These are phyloP conservation scores for Cephus pygmeus DNA, from an alignment of 2,888 invertebrate genomes.

Conservation along the genomic window DNA sequence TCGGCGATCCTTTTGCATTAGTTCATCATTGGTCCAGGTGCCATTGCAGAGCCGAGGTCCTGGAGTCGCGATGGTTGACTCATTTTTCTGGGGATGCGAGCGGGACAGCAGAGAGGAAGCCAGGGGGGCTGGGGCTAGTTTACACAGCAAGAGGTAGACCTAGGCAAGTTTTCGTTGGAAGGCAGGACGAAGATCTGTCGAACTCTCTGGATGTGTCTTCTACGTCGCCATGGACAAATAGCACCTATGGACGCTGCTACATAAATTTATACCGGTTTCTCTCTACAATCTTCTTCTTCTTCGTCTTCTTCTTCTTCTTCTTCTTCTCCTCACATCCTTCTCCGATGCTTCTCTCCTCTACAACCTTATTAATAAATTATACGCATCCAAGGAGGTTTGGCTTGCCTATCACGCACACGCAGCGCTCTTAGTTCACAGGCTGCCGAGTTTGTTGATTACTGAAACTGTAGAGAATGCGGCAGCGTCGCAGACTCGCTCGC, in stretches of 20 bases:
- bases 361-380: conserved; percentile 57
- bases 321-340: neutral
- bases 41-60: neutral
- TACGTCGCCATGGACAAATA: conserved; percentile 17
- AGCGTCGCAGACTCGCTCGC: conserved; percentile 31
- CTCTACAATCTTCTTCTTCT: neutral
- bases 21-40: neutral
- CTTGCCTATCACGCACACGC: conserved; percentile 31
- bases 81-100: neutral
- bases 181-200: neutral
- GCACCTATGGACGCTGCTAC: conserved; percentile 39
- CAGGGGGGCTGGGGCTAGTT: neutral
- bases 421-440: conserved; percentile 35
- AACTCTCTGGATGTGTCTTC: neutral
- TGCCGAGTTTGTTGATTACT: conserved; percentile 40
- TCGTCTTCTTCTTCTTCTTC: too few species aligned
- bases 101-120: neutral
- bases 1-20: neutral
- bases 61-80: neutral
- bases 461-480: conserved; percentile 44
- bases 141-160: neutral
- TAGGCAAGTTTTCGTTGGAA: neutral
- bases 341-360: conserved; percentile 29
- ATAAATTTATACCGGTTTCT: conserved; percentile 51
- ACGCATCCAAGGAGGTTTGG: conserved; percentile 51